These are phyloP conservation scores for Palythoa grandiflora DNA, from an alignment of 92 coral and sea anemone species.

Conservation along the genomic window DNA sequence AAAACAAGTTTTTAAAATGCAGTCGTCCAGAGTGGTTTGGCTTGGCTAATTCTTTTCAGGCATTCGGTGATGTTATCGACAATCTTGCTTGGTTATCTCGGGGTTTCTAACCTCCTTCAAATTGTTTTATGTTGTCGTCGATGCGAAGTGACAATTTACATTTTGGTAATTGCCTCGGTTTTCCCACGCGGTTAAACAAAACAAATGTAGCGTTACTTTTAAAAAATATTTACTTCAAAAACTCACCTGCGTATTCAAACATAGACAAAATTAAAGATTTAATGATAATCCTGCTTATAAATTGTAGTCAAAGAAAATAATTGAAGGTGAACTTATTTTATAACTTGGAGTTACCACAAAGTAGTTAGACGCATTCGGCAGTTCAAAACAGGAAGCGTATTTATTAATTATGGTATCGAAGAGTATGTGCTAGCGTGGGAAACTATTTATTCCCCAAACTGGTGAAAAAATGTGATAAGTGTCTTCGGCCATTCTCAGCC, in stretches of 20 bases:
- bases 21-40: neutral
- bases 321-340: neutral
- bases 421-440: conserved; percentile 38
- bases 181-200: conserved; percentile 28
- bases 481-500: conserved; percentile 47
- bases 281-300: neutral
- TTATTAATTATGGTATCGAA: conserved; percentile 10
- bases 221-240: neutral
- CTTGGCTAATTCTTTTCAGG: neutral
- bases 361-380: neutral
- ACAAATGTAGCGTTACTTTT: neutral
- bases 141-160: conserved; percentile 29
- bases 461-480: conserved; percentile 39
- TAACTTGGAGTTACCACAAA: neutral
- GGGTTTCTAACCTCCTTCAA: neutral
- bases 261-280: neutral
- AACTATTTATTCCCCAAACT: conserved; percentile 32
- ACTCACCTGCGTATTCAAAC: neutral
- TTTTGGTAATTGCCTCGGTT: neutral
- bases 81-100: conserved; percentile 20
- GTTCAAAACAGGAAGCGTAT: conserved; percentile 17
- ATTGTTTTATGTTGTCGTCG: conserved; percentile 24
- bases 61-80: neutral
- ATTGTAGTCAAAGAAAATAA: neutral
- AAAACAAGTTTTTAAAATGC: neutral